Evolutionary conservation across 2,797 vertebrate genomes (phyloP), one percentile per base, ranked within the genome.

Genomic region (Cossypha dichroa): DNA sequence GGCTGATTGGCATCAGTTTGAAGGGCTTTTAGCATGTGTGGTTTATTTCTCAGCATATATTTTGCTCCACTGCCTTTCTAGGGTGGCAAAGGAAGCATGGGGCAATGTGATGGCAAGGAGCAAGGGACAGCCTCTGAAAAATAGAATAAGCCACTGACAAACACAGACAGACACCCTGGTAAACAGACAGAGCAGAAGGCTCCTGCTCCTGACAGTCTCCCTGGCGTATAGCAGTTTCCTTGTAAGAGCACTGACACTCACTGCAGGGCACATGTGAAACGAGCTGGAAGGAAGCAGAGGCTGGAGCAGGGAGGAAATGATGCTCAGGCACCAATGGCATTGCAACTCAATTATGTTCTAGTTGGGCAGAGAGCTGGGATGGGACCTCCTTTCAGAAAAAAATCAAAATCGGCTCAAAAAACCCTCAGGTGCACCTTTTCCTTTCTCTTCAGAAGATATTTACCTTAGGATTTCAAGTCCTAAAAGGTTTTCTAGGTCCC

Each of bases 161-260:
- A 85, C 66, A 48, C 40, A 80, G 82, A 60, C 68, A 91, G 80
- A 76, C 48, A 73, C 22, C 51, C 43, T 1, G 2, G 84, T 85
- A 93, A 85, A 80, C 87, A 96, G 92, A 95, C 92, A 81, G 91
- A 90, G 87, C 95, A 94, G 94, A 96, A 96, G 85, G 89, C 91
- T 94, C 51, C 76, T 1, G 3, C 80, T 95, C 55, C 87, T 95
- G 95, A 88, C 94, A 92, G 75, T 79, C 75, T 96, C 73, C 72
- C 75, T 1, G 11, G 54, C 4, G 1, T 83, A 52, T 11, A 85
- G 94, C 85, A 62, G 73, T 83, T 91, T 78, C 87, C 81, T 72
- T 75, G 46, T 77, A 81, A 62, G 89, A 95, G 78, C 7, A 0
- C 81, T 94, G 91, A 66, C 92, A 68, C 91, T 95, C 81, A 88